Evolutionary conservation across 1,140 invertebrate genomes (phyloP).

Genomic region (Zophobas atratus): DNA sequence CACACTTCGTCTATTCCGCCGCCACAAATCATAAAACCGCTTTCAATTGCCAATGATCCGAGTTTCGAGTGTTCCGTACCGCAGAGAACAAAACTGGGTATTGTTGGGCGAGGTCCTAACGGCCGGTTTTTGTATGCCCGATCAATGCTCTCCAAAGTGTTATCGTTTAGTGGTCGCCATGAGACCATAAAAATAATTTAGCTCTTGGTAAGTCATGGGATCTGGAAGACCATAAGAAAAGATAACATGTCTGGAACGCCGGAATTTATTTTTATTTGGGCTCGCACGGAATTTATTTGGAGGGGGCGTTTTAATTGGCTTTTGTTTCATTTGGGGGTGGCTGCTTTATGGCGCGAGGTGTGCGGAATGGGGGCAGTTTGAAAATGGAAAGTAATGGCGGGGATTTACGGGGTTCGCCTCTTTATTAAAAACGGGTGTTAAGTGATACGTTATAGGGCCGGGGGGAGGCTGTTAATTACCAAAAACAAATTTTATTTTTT

Average conservation of each 20-base stretch:
- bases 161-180: conserved; percentile 41
- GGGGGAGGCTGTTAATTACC: too few species aligned
- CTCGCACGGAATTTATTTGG: conserved; percentile 12
- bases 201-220: conserved; percentile 1
- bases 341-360: too few species aligned
- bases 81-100: conserved; percentile 5
- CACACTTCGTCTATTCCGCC: too few species aligned
- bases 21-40: conserved; percentile 9
- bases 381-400: too few species aligned
- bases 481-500: too few species aligned
- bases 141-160: conserved; percentile 29
- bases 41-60: conserved; percentile 19
- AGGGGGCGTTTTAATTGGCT: conserved; percentile 28
- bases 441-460: too few species aligned
- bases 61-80: not conserved
- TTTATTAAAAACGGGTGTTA: too few species aligned
- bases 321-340: not conserved
- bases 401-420: too few species aligned
- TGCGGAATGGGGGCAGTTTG: too few species aligned
- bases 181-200: conserved; percentile 51
- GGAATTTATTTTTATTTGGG: conserved; percentile 29
- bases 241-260: conserved; percentile 22
- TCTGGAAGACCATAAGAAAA: conserved; percentile 20
- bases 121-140: conserved; percentile 16
- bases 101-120: conserved; percentile 10